phyloP scores from a whole-genome alignment of 2,888 invertebrate genomes.

The Mimachlamys varia region DNA sequence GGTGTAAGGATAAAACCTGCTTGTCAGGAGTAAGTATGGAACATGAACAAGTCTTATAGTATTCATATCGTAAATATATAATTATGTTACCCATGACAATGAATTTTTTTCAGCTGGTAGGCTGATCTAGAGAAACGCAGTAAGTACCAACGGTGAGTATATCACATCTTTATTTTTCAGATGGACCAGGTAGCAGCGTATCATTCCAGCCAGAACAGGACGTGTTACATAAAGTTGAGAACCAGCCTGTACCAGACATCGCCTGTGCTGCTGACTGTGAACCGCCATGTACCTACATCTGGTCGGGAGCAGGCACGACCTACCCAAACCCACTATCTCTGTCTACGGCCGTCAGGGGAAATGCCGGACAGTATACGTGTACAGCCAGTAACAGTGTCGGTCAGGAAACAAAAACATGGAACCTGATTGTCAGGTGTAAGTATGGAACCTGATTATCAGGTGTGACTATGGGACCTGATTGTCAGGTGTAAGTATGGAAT shows the following conservation, averaged over 20 bases:
- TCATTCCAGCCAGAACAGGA: neutral
- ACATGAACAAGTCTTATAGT: too few species aligned
- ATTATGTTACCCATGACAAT: too few species aligned
- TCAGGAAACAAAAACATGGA: too few species aligned
- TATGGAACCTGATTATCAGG: too few species aligned
- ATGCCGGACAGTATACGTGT: neutral
- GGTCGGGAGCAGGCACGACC: neutral
- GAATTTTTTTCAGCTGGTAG: too few species aligned
- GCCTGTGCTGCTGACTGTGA: neutral
- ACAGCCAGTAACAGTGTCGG: neutral
- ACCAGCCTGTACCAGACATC: neutral
- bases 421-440: too few species aligned
- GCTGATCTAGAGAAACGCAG: too few species aligned
- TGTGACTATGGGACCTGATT: too few species aligned
- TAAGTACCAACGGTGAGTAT: too few species aligned
- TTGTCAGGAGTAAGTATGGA: too few species aligned
- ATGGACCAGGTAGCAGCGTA: neutral
- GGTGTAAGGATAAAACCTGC: too few species aligned
- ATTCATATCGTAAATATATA: too few species aligned
- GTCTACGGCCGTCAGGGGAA: neutral
- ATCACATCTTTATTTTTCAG: neutral
- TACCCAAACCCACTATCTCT: neutral
- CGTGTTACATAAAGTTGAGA: neutral
- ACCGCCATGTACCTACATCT: neutral
- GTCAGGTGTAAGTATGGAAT: neutral